Percentiles rank a stretch among this genome's conserved stretches.
Evolutionary conservation across 2,888 invertebrate genomes (phyloP).

Genomic region (Ophion ellenae): DNA sequence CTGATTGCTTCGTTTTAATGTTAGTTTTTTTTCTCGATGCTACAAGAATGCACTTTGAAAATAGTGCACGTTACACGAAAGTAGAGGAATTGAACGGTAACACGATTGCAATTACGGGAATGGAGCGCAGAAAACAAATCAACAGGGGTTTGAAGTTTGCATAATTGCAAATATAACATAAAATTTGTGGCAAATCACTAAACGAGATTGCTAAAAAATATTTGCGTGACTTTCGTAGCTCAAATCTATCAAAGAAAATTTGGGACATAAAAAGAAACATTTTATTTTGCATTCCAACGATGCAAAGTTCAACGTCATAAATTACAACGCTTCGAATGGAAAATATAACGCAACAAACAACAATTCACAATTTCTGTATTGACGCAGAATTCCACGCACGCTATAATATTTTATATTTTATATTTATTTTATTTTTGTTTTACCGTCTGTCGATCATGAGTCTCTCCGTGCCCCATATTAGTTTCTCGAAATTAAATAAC

Average conservation of each 20-base stretch:
- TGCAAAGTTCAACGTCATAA: too few relatives aligned
- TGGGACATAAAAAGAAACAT: too few relatives aligned
- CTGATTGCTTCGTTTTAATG: slow-evolving; percentile 14
- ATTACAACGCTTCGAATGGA: too few relatives aligned
- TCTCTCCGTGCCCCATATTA: slow-evolving; percentile 28
- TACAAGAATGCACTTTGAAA: slow-evolving; percentile 55
- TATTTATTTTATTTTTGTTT: slow-evolving; percentile 22
- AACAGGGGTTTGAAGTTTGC: neutral
- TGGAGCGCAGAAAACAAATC: neutral
- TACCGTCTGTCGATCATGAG: neutral
- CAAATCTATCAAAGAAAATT: too few relatives aligned
- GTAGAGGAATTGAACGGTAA: neutral
- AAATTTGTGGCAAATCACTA: too few relatives aligned
- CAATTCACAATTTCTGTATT: slow-evolving; percentile 24
- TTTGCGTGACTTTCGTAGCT: too few relatives aligned
- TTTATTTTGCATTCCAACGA: too few relatives aligned
- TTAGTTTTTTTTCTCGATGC: slow-evolving; percentile 30
- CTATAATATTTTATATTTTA: slow-evolving; percentile 35
- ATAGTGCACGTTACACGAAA: slow-evolving; percentile 12
- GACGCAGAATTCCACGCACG: slow-evolving; percentile 29
- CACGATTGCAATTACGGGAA: neutral
- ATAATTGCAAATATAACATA: too few relatives aligned
- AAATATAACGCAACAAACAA: slow-evolving; percentile 4
- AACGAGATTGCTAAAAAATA: too few relatives aligned
- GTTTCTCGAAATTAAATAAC: slow-evolving; percentile 6